Evolutionary conservation across 2,113 vertebrate genomes (phyloP).

Genomic region (Pseudorhombus dupliciocellatus): DNA sequence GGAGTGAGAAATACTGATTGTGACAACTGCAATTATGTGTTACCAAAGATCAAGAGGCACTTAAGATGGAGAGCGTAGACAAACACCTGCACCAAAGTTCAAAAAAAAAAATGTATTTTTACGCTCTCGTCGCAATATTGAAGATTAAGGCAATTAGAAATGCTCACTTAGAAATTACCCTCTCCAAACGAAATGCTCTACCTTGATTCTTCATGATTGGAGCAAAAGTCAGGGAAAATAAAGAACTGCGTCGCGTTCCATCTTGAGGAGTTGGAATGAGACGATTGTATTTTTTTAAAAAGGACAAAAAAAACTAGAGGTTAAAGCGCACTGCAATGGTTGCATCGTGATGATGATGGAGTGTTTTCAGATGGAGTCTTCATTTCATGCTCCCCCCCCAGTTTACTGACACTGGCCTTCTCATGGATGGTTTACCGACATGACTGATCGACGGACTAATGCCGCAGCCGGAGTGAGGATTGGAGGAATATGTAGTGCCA

Average conservation of each 20-base stretch:
- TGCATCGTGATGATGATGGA: background rate
- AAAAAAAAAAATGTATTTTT: background rate
- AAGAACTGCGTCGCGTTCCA: background rate
- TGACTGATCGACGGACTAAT: conserved; percentile 56
- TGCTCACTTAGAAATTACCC: no score
- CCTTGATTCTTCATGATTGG: background rate
- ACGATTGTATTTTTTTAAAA: background rate
- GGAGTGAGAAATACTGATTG: no score
- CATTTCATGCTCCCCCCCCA: conserved; percentile 49
- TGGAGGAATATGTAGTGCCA: conserved; percentile 43
- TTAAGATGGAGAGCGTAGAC: no score
- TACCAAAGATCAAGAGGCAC: no score
- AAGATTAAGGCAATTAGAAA: background rate
- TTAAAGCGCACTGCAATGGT: background rate
- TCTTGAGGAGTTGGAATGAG: background rate
- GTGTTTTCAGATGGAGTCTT: conserved; percentile 35
- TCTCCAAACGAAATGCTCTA: background rate
- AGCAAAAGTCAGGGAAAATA: background rate
- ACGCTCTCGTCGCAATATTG: background rate
- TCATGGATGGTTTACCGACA: conserved; percentile 36
- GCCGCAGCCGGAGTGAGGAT: conserved; percentile 18
- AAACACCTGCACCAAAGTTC: no score
- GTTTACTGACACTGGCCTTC: conserved; percentile 42
- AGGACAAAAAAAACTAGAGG: background rate
- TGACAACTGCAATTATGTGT: no score